phyloP scores from a whole-genome alignment of 2,113 vertebrate species.

The Antigone vipio region DNA sequence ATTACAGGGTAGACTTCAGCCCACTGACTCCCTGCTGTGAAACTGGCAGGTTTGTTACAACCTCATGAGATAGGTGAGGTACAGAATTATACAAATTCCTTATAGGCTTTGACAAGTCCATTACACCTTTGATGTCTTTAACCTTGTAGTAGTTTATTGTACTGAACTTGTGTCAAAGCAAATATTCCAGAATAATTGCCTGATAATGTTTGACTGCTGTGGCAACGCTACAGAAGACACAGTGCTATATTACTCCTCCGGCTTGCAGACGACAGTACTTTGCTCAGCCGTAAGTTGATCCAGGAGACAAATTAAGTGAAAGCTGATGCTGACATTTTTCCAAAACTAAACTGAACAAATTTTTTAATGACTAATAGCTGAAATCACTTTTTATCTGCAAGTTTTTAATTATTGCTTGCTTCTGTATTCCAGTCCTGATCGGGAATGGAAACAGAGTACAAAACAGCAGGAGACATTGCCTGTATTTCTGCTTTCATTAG shows the following conservation, averaged over 20 bases:
- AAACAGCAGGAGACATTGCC: not conserved
- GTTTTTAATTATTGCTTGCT: not conserved
- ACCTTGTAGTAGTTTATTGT: slow-evolving; percentile 27
- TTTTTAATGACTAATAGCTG: not conserved
- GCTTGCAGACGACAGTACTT: not conserved
- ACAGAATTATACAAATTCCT: not conserved
- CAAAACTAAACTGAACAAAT: not conserved
- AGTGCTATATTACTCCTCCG: not conserved
- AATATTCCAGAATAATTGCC: slow-evolving; percentile 36
- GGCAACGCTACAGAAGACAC: not conserved
- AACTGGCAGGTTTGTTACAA: not conserved
- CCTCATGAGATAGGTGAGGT: not conserved
- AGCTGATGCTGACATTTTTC: not conserved
- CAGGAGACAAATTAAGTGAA: not conserved
- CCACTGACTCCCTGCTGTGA: not conserved
- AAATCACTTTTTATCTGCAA: not conserved
- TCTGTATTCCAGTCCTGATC: not conserved
- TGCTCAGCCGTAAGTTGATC: not conserved
- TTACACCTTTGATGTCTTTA: slow-evolving; percentile 46
- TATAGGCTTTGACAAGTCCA: slow-evolving; percentile 44
- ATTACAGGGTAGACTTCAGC: not conserved
- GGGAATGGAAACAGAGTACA: not conserved
- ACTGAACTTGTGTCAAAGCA: slow-evolving; percentile 17
- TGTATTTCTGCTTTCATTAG: not conserved
- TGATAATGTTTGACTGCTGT: slow-evolving; percentile 7